phyloP scores from a whole-genome alignment of 2,113 vertebrate species.

The Beaufortia kweichowensis region DNA sequence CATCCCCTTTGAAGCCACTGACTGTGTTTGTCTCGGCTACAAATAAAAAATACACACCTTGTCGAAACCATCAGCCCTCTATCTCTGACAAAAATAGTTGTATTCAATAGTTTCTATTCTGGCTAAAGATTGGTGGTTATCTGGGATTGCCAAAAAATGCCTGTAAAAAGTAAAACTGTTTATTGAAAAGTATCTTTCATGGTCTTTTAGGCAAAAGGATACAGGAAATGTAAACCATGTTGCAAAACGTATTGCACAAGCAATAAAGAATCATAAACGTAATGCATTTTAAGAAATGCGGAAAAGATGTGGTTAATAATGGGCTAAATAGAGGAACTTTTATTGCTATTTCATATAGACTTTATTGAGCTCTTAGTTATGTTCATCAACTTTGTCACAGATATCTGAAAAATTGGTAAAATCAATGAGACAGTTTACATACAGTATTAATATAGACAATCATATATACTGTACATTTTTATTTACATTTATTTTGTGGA shows the following conservation, averaged over 20 bases:
- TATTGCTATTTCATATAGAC: no score
- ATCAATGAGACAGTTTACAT: no score
- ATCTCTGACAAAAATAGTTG: conserved; percentile 31
- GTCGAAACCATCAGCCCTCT: conserved; percentile 54
- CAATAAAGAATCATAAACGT: no score
- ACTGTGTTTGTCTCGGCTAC: conserved; percentile 46
- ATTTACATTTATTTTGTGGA: no score
- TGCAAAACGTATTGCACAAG: background rate
- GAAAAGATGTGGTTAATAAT: no score
- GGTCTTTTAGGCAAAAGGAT: background rate
- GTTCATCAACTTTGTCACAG: no score
- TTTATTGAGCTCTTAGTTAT: no score
- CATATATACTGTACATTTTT: no score
- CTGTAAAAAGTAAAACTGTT: background rate
- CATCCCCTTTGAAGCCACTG: conserved; percentile 41
- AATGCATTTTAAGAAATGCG: no score
- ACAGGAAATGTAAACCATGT: background rate
- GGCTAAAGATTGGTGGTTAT: background rate
- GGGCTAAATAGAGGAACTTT: no score
- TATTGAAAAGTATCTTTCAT: background rate
- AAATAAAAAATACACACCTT: conserved; percentile 61
- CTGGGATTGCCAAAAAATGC: background rate
- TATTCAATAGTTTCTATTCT: background rate
- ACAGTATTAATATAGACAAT: no score
- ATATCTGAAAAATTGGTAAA: no score